Conservation (phyloP, 2,797 vertebrate genomes). For the Sebastiscus tertius region DNA sequence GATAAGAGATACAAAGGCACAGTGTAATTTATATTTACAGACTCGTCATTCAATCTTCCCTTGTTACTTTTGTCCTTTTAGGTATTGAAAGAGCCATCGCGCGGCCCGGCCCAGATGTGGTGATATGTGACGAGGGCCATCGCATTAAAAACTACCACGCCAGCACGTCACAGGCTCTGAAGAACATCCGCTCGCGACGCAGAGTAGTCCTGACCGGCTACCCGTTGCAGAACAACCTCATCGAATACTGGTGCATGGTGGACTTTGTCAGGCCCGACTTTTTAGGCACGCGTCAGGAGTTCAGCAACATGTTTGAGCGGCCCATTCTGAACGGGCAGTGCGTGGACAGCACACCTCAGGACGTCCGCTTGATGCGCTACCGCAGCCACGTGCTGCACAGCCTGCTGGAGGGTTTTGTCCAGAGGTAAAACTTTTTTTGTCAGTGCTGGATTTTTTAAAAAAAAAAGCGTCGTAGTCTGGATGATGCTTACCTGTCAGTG, state of each 20-base stretch:
- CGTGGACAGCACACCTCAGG: slow-evolving; percentile 97
- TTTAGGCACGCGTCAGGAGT: slow-evolving; percentile 96
- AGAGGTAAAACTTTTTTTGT: slow-evolving; percentile 85
- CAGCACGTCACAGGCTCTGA: slow-evolving; percentile 97
- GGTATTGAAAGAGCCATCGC: slow-evolving; percentile 95
- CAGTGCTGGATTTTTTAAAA: slow-evolving; percentile 89
- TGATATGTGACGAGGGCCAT: slow-evolving; percentile 99
- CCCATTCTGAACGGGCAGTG: slow-evolving; percentile 99
- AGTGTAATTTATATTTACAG: background rate
- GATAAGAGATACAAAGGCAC: background rate
- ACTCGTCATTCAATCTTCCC: background rate
- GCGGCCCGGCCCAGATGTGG: slow-evolving; percentile 96
- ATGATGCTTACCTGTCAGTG: background rate
- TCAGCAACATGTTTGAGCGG: slow-evolving; percentile 99
- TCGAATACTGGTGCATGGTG: slow-evolving; percentile 99
- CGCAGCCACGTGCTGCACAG: slow-evolving; percentile 98
- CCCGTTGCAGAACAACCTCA: slow-evolving; percentile 98
- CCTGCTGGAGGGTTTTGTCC: slow-evolving; percentile 97
- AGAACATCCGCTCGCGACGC: slow-evolving; percentile 95
- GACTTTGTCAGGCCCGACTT: slow-evolving; percentile 98
- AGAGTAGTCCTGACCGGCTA: slow-evolving; percentile 96
- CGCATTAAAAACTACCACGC: slow-evolving; percentile 99
- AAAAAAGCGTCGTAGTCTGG: background rate
- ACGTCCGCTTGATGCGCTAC: slow-evolving; percentile 96
- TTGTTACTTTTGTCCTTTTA: slow-evolving; percentile 48